Base-by-base conservation (phyloP, 2,113 vertebrate genomes). In the Menura novaehollandiae region DNA sequence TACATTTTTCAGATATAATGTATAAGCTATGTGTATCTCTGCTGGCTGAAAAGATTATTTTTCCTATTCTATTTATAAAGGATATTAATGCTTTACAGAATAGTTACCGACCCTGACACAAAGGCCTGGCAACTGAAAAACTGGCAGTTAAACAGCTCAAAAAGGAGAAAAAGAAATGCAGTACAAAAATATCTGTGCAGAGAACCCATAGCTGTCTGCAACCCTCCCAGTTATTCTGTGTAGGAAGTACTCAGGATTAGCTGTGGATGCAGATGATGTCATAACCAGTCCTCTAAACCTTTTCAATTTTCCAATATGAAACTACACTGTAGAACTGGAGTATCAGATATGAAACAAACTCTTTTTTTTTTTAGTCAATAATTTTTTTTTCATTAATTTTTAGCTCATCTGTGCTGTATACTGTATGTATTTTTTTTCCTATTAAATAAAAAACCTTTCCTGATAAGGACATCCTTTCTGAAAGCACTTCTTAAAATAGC, bases 401-500 rank as follows among this genome's bases (percentile, higher is more conserved):
- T 88, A 68, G 23, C 32, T 73, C 11, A 24, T 35, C 2, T 84
- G 15, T 60, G 26, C 67, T 87, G 4, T 77, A 49, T 59, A 30
- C 6, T 37, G 8, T 46, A 24, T 18, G 14, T 27, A 8, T 37
- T 62, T 77, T 91, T n/a, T 88, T 77, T n/a, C 27, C 33, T 66
- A 10, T 71, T 62, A 47, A 90, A 72, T 91, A 18, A 21, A 58
- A 82, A 51, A 19, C 15, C 30, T 71, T 74, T 74, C 75, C 73
- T 75, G 80, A 62, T 91, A 75, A 94, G 88, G 74, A 28, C 62
- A 91, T 74, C 49, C 19, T 85, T 95, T 89, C 67, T 73, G 58
- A n/a, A 93, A 77, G 30, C 51, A 68, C 24, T 69, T 89, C 93
- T 87, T 93, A 93, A 97, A 97, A 96, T 92, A 71, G 51, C 23